These are phyloP conservation scores for Rhipidura dahli DNA, from an alignment of 2,113 vertebrate genomes.

Conservation along the genomic window DNA sequence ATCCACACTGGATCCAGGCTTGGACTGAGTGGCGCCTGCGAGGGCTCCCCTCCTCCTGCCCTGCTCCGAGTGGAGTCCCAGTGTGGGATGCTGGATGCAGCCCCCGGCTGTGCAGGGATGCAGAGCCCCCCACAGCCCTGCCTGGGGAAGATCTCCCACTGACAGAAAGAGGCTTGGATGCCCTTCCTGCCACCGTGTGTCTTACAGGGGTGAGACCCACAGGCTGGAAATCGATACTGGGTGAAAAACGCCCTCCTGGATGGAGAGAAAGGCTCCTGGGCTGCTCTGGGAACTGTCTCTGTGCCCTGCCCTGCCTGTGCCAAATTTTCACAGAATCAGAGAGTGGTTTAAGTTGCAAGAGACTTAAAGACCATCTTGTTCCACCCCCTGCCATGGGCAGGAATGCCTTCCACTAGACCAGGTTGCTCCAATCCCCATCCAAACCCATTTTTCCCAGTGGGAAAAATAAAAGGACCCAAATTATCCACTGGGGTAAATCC, in stretches of 20 bases:
- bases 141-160: neutral
- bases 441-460: neutral
- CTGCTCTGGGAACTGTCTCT: neutral
- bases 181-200: rapidly evolving
- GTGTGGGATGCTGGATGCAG: neutral
- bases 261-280: neutral
- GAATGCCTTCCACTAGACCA: neutral
- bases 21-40: rapidly evolving
- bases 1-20: neutral
- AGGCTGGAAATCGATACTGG: neutral
- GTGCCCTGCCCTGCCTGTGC: neutral
- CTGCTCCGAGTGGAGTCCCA: rapidly evolving
- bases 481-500: neutral
- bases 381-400: neutral
- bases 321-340: neutral
- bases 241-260: neutral
- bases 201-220: neutral
- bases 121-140: neutral
- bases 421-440: neutral
- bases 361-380: neutral
- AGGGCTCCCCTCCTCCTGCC: neutral
- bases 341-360: neutral
- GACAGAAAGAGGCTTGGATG: neutral
- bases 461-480: neutral
- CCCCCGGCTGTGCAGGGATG: neutral